phyloP scores from a whole-genome alignment of 2,888 invertebrate genomes.

The Orchestes rusci region DNA sequence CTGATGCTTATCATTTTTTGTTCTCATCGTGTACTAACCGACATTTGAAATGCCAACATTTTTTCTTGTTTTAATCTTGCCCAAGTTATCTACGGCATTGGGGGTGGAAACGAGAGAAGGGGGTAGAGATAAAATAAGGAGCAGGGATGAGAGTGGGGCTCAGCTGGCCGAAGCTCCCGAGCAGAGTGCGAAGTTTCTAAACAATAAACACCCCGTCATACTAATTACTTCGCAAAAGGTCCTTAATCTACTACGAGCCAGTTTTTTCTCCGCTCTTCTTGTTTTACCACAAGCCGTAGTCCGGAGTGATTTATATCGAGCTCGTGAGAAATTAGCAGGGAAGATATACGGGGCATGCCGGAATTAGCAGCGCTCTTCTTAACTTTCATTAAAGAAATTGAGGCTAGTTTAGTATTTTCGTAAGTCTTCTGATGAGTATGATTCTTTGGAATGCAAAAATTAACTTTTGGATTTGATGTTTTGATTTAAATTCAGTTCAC shows the following conservation, averaged over 20 bases:
- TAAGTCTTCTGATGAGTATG: too few relatives aligned
- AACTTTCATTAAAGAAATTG: too few relatives aligned
- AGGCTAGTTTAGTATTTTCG: too few relatives aligned
- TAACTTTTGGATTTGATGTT: too few relatives aligned
- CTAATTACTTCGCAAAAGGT: slow-evolving; percentile 25
- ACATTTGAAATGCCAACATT: too few relatives aligned
- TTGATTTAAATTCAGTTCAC: too few relatives aligned
- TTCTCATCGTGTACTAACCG: too few relatives aligned
- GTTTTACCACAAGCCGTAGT: slow-evolving; percentile 22
- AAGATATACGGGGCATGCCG: too few relatives aligned
- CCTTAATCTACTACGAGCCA: slow-evolving; percentile 23
- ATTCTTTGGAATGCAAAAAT: too few relatives aligned
- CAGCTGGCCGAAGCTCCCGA: slow-evolving; percentile 29
- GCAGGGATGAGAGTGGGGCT: slow-evolving; percentile 29
- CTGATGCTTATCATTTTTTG: slow-evolving; percentile 15
- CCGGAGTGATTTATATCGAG: slow-evolving; percentile 21
- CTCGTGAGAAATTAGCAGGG: slow-evolving; percentile 21
- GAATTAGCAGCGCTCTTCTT: too few relatives aligned
- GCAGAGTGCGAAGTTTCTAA: slow-evolving; percentile 42
- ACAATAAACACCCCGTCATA: slow-evolving; percentile 37
- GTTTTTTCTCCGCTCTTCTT: slow-evolving; percentile 22
- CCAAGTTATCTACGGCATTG: slow-evolving; percentile 19
- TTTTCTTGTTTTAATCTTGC: too few relatives aligned
- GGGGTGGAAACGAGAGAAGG: slow-evolving; percentile 13
- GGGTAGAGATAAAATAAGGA: slow-evolving; percentile 26